Conservation (phyloP, 2,888 invertebrate species). For the Ariolimax columbianus region DNA sequence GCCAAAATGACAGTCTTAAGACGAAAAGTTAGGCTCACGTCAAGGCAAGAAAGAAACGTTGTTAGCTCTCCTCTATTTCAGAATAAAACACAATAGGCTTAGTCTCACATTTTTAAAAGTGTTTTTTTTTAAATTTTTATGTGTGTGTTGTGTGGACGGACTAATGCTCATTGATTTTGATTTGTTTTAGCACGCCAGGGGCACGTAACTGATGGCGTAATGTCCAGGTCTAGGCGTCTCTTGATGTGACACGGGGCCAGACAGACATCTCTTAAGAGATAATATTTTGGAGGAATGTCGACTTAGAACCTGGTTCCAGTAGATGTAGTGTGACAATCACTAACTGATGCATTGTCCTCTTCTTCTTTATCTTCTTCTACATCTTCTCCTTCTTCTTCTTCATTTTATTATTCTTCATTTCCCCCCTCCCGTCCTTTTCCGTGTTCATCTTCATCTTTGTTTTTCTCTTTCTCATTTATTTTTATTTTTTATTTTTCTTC, state of each 20-base stretch:
- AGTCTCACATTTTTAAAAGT: background rate
- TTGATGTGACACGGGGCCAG: background rate
- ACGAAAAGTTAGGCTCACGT: background rate
- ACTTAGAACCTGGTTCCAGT: too few relatives aligned
- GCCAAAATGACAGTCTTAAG: background rate
- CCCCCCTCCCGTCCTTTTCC: too few relatives aligned
- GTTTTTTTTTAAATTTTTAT: too few relatives aligned
- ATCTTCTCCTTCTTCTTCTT: too few relatives aligned
- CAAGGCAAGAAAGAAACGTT: background rate
- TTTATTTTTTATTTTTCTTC: too few relatives aligned
- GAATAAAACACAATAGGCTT: slow-evolving; percentile 1
- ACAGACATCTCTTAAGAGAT: background rate
- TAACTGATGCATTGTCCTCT: too few relatives aligned
- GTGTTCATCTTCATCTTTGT: too few relatives aligned
- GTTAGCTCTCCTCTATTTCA: background rate
- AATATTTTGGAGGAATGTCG: background rate
- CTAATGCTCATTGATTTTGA: slow-evolving; percentile 25
- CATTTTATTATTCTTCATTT: too few relatives aligned
- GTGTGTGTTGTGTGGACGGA: too few relatives aligned
- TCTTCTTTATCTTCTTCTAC: too few relatives aligned
- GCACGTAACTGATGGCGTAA: background rate
- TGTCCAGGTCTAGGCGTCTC: background rate
- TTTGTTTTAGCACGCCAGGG: background rate
- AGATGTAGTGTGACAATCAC: too few relatives aligned
- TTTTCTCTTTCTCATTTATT: too few relatives aligned